Evolutionary conservation across 2,888 invertebrate species (phyloP).

Genomic region (Tinea trinotella): DNA sequence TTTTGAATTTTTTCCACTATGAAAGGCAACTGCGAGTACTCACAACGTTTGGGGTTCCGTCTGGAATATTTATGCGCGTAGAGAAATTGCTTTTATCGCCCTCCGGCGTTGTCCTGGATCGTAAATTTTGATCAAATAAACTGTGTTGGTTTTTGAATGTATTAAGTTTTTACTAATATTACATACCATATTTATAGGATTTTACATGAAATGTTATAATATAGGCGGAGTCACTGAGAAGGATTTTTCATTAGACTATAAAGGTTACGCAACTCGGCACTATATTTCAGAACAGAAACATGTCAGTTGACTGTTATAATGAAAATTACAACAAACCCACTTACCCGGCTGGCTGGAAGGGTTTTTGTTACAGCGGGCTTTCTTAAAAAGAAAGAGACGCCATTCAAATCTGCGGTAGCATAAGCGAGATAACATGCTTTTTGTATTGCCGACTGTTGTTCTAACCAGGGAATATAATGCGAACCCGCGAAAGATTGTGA

Average conservation of each 20-base stretch:
- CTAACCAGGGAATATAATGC: neutral
- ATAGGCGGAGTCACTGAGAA: too few relatives aligned
- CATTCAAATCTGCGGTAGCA: too few relatives aligned
- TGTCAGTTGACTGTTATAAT: neutral
- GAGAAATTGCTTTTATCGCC: conserved; percentile 9
- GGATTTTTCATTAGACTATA: too few relatives aligned
- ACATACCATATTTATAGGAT: too few relatives aligned
- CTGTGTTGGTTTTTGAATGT: neutral
- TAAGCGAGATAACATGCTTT: too few relatives aligned
- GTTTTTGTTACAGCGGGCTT: neutral
- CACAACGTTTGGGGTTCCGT: neutral
- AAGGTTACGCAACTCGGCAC: too few relatives aligned
- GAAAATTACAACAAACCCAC: too few relatives aligned
- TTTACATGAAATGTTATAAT: too few relatives aligned
- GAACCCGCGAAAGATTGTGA: neutral
- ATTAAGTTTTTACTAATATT: neutral
- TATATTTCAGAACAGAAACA: too few relatives aligned
- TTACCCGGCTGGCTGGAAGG: neutral
- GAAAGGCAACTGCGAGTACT: neutral
- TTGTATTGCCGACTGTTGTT: neutral
- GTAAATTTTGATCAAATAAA: conserved; percentile 1
- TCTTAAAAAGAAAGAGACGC: neutral
- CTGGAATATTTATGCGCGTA: neutral
- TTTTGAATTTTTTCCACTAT: neutral
- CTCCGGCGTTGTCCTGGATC: conserved; percentile 4